Evolutionary conservation across 2,797 vertebrate species (phyloP), one percentile per base, ranked within the genome.

Genomic region (Pseudomugil gertrudae): DNA sequence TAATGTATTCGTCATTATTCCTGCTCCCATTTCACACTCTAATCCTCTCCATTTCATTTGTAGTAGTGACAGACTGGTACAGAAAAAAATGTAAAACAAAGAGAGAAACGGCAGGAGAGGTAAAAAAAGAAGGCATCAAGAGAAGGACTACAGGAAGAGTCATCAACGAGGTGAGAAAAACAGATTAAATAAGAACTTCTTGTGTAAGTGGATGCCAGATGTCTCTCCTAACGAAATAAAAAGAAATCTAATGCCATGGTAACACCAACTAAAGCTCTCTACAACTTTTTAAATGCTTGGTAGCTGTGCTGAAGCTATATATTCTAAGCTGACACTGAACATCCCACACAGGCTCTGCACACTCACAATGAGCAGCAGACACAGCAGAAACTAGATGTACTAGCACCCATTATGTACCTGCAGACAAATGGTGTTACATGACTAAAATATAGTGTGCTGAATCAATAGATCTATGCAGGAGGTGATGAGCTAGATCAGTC

Each of bases 1-100:
- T 89, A 87, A 91, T 90, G 82, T 87, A 90, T 90, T 91, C 89
- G 87, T 90, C 81, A 90, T 92, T 90, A 91, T 90, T 92, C 86
- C 85, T 85, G 76, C 84, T 88, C 85, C 82, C 69, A 57, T 63
- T 76, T 84, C 83, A 60, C 73, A 48, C 76, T 68, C 67, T 89
- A 90, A 91, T 92, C 90, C 89, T 64, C 54, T 74, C 77, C 9
- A 66, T 88, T 86, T 90, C 85, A 89, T 87, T 80, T 83, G 26
- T 10, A 19, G 59, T 14, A 19, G 69, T 26, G 71, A 80, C 81
- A 84, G 84, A 82, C 79, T 50, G 50, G 67, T 36, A 24, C 56
- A 62, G 61, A 72, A 27, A 40, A 51, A 15, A 29, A 29, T 21
- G 21, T 53, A 57, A 75, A 69, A 79, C 38, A 24, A 45, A 61